These are phyloP conservation scores for Gymnobelideus leadbeateri DNA, from an alignment of 2,113 vertebrate genomes.

Conservation along the genomic window DNA sequence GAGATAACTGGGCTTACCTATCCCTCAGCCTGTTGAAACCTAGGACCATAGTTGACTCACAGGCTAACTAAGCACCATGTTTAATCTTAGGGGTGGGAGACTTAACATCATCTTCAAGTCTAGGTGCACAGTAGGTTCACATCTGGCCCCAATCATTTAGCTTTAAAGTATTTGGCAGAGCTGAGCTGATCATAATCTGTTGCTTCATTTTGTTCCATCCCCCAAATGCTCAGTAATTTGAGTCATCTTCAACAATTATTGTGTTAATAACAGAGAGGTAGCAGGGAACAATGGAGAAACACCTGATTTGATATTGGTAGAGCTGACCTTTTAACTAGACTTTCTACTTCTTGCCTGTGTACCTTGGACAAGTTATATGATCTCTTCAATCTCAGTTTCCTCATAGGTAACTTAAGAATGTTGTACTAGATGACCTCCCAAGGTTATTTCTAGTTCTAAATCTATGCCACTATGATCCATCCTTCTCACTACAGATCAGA, in stretches of 20 bases:
- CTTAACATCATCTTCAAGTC: not conserved
- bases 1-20: not conserved
- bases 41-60: not conserved
- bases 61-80: not conserved
- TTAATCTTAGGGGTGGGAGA: not conserved
- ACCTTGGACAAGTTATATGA: not conserved
- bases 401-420: not conserved
- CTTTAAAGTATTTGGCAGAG: not conserved
- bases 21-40: not conserved
- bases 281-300: not conserved
- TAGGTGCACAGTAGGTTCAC: not conserved
- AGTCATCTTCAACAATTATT: not conserved
- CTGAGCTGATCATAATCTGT: not conserved
- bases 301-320: not conserved
- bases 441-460: not conserved
- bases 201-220: not conserved
- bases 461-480: not conserved
- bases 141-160: not conserved
- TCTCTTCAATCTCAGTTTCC: not conserved
- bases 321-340: not conserved
- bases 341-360: not conserved
- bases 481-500: not conserved
- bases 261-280: not conserved
- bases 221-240: not conserved
- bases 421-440: not conserved